A percentile compares a stretch with the other conserved stretches of the same genome.
Evolutionary conservation across 2,888 invertebrate species (phyloP).

Genomic region (Zygogramma bicolorata): DNA sequence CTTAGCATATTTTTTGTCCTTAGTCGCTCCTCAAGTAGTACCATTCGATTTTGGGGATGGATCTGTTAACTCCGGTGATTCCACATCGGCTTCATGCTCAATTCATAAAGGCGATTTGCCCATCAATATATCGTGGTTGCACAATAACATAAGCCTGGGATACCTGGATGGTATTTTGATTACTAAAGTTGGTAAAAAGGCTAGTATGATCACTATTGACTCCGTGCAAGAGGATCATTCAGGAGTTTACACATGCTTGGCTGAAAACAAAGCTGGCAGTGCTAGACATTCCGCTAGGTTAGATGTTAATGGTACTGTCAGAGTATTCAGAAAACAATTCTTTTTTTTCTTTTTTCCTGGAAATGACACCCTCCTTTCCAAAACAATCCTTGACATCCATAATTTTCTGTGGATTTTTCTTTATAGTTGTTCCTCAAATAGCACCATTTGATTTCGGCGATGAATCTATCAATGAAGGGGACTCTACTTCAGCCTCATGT

Average conservation of each 20-base stretch:
- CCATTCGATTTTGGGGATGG: constrained; percentile 69
- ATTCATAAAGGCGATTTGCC: constrained; percentile 82
- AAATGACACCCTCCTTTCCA: not conserved
- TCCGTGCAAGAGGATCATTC: constrained; percentile 79
- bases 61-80: constrained; percentile 77
- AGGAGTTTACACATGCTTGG: constrained; percentile 83
- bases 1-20: constrained; percentile 50
- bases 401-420: not conserved
- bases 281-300: constrained; percentile 69
- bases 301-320: constrained; percentile 68
- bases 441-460: constrained; percentile 72
- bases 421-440: constrained; percentile 68
- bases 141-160: constrained; percentile 73
- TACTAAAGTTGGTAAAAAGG: constrained; percentile 69
- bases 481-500: constrained; percentile 77
- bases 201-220: constrained; percentile 75
- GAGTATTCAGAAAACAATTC: not conserved
- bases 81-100: constrained; percentile 76
- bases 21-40: constrained; percentile 74
- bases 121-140: constrained; percentile 79
- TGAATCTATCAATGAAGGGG: constrained; percentile 75
- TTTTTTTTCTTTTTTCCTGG: not conserved
- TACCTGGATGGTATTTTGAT: constrained; percentile 60
- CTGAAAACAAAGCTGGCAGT: constrained; percentile 71
- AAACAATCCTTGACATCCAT: not conserved